phyloP scores from a whole-genome alignment of 2,113 vertebrate genomes.

The Brevimyrus niger region DNA sequence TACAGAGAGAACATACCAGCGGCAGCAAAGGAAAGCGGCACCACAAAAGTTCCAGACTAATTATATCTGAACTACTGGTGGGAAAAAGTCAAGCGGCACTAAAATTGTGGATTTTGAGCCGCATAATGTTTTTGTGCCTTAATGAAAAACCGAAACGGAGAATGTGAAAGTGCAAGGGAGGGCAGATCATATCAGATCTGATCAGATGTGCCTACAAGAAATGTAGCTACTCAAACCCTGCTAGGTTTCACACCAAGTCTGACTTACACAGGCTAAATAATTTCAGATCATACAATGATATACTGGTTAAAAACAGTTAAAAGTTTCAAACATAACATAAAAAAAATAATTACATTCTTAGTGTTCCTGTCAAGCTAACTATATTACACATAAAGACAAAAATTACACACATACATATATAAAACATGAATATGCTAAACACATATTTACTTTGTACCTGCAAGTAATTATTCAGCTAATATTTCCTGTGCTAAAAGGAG shows the following conservation, averaged over 20 bases:
- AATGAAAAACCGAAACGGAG: not conserved
- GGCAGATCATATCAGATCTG: not conserved
- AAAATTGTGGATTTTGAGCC: not conserved
- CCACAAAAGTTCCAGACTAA: not conserved
- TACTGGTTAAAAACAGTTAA: not conserved
- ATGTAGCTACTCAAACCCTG: not conserved
- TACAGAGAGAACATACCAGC: not conserved
- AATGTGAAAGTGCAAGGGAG: not conserved
- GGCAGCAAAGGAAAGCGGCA: not conserved
- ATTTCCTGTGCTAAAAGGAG: not conserved
- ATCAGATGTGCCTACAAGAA: not conserved
- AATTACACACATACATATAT: not conserved
- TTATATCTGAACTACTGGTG: not conserved
- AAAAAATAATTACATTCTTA: not conserved
- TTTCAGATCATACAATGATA: not conserved
- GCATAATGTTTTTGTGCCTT: not conserved
- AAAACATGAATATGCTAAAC: not conserved
- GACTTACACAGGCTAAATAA: not conserved
- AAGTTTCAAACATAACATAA: not conserved
- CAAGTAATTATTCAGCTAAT: not conserved
- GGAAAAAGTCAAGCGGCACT: not conserved
- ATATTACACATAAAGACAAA: not conserved
- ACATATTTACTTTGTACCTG: not conserved
- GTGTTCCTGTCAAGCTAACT: not conserved
- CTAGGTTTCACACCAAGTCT: not conserved